Evolutionary conservation across 2,888 invertebrate genomes (phyloP).

Genomic region (Lottia scabra): DNA sequence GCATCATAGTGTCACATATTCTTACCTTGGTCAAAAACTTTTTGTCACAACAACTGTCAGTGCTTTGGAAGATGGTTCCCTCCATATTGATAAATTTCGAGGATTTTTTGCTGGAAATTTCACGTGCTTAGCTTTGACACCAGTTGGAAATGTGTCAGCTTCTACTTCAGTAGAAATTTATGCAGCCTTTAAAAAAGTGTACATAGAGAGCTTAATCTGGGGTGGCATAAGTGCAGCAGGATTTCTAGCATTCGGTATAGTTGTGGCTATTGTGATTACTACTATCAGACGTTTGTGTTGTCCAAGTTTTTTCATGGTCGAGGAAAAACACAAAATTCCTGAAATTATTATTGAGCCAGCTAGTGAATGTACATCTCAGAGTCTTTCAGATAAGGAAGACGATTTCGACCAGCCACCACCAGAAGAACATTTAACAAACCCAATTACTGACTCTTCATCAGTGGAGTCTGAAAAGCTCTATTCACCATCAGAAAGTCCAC

Average conservation of each 20-base stretch:
- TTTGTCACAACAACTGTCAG: constrained; percentile 30
- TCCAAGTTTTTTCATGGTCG: not conserved
- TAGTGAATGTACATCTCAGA: not conserved
- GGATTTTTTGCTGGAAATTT: constrained; percentile 53
- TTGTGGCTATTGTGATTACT: constrained; percentile 44
- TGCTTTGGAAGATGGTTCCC: constrained; percentile 34
- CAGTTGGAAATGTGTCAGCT: constrained; percentile 41
- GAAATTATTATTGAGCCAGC: constrained; percentile 21
- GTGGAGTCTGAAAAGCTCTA: constrained; percentile 46
- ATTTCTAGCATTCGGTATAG: constrained; percentile 43
- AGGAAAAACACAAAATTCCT: constrained; percentile 26
- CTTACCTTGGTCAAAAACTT: constrained; percentile 18
- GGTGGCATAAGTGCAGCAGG: constrained; percentile 39
- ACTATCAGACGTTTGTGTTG: constrained; percentile 18
- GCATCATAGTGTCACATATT: constrained; percentile 12
- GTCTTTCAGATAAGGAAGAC: constrained; percentile 21
- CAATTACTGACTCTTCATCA: constrained; percentile 24
- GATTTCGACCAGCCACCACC: constrained; percentile 39
- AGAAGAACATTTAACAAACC: constrained; percentile 42
- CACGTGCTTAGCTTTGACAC: constrained; percentile 51
- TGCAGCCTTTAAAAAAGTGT: constrained; percentile 28
- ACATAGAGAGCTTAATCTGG: constrained; percentile 42
- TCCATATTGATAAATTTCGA: constrained; percentile 46
- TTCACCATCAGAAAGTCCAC: constrained; percentile 32
- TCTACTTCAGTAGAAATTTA: constrained; percentile 37